Evolutionary conservation across 2,888 invertebrate species (phyloP).

Genomic region (Tinea trinotella): DNA sequence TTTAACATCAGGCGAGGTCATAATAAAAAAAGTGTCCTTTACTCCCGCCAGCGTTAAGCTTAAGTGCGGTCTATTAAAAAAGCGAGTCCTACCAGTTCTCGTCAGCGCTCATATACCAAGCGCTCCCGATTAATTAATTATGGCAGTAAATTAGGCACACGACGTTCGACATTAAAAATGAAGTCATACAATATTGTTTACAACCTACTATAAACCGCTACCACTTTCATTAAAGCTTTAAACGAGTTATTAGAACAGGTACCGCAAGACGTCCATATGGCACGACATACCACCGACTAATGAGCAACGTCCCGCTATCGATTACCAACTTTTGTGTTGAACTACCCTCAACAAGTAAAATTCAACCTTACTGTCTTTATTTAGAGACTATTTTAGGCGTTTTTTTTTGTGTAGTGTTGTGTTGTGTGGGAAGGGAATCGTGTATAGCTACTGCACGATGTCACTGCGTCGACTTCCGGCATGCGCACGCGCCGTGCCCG

Average conservation of each 20-base stretch:
- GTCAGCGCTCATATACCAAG: too few species aligned
- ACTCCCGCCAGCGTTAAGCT: too few species aligned
- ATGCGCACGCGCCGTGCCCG: constrained; percentile 14
- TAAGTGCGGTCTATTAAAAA: too few species aligned
- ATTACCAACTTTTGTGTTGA: not conserved
- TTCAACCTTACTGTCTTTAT: not conserved
- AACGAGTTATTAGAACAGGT: not conserved
- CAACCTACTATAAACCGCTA: not conserved
- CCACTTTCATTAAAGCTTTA: not conserved
- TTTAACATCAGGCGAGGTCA: too few species aligned
- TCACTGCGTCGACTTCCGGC: constrained; percentile 2
- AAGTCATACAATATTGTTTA: not conserved
- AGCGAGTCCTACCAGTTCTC: too few species aligned
- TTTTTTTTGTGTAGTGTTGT: not conserved
- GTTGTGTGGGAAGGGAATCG: too few species aligned
- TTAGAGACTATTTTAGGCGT: not conserved
- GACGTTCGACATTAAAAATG: too few species aligned
- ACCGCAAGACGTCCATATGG: constrained; percentile 27
- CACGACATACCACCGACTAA: constrained; percentile 32
- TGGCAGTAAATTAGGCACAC: too few species aligned
- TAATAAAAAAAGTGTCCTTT: too few species aligned
- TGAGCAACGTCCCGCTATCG: constrained; percentile 33
- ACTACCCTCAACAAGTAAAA: not conserved
- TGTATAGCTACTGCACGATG: not conserved
- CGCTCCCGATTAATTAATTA: too few species aligned